Conservation (phyloP, 1,140 invertebrate genomes). For the Achatina immaculata region DNA sequence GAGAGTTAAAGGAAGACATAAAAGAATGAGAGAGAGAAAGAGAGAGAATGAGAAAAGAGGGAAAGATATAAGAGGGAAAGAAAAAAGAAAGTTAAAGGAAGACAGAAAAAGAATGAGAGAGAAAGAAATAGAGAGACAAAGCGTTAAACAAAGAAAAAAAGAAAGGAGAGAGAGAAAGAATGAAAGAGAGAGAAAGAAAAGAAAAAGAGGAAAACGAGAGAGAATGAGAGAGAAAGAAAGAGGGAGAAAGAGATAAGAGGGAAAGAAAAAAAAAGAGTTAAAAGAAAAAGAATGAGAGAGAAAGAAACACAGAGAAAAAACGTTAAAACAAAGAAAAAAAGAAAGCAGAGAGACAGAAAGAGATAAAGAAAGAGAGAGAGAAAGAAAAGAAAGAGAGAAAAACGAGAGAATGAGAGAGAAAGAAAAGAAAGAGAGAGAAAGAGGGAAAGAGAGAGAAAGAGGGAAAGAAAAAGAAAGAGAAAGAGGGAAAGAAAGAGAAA, state of each 20-base stretch:
- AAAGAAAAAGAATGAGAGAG: not conserved
- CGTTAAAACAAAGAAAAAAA: not conserved
- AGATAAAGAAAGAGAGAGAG: not conserved
- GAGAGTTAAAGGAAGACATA: too few relatives aligned
- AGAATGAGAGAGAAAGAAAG: not conserved
- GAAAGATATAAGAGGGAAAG: not conserved
- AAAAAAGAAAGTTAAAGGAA: not conserved
- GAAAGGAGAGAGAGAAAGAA: not conserved
- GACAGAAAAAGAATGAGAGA: conserved; percentile 14
- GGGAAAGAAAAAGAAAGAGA: not conserved
- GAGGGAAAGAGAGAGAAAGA: not conserved
- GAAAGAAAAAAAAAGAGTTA: not conserved
- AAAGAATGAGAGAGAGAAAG: too few relatives aligned
- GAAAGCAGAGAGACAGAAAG: conserved; percentile 8
- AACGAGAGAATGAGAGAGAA: conserved; percentile 13
- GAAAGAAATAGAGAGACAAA: conserved; percentile 23
- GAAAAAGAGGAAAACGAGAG: not conserved
- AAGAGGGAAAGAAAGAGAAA: not conserved
- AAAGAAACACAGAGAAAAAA: not conserved
- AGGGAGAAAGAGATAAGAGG: not conserved
- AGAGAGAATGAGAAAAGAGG: not conserved
- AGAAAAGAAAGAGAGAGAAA: conserved; percentile 4
- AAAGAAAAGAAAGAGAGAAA: not conserved
- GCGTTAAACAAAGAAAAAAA: too few relatives aligned
- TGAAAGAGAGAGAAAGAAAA: not conserved